Conservation (phyloP, 1,140 invertebrate species). For the Hormaphis cornu region DNA sequence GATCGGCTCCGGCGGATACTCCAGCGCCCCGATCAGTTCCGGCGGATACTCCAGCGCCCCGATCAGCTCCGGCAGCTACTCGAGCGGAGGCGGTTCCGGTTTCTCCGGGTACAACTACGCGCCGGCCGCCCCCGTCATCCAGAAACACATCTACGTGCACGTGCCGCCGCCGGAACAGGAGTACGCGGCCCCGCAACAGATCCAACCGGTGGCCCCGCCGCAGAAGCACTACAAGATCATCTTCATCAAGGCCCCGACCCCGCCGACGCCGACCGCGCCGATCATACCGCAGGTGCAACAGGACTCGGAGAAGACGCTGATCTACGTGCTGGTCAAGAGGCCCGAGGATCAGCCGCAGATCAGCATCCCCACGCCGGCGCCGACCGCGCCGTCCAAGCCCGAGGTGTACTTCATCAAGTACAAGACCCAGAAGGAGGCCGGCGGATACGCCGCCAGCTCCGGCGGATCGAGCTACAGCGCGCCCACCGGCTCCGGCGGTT, state of each 20-base stretch:
- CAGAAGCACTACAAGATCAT: slow-evolving; percentile 83
- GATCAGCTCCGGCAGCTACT: slow-evolving; percentile 42
- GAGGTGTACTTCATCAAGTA: slow-evolving; percentile 82
- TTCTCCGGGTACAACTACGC: slow-evolving; percentile 42
- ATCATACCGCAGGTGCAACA: slow-evolving; percentile 61
- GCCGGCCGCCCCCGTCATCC: slow-evolving; percentile 47
- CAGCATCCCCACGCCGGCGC: slow-evolving; percentile 59
- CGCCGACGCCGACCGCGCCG: slow-evolving; percentile 61
- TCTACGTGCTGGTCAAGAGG: slow-evolving; percentile 78
- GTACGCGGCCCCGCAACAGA: slow-evolving; percentile 48
- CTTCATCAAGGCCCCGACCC: slow-evolving; percentile 77
- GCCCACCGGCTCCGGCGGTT: slow-evolving; percentile 42
- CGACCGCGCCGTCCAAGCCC: slow-evolving; percentile 71
- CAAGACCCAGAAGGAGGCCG: slow-evolving; percentile 60
- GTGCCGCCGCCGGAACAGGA: slow-evolving; percentile 66
- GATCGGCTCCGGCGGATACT: slow-evolving; percentile 41
- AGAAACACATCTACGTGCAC: slow-evolving; percentile 74
- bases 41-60: slow-evolving; percentile 36
- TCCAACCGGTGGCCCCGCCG: slow-evolving; percentile 49
- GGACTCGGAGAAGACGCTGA: slow-evolving; percentile 78
- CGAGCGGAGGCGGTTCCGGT: slow-evolving; percentile 40
- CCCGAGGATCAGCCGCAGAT: slow-evolving; percentile 70
- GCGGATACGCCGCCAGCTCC: slow-evolving; percentile 42
- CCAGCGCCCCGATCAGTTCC: slow-evolving; percentile 40
- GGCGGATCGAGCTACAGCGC: slow-evolving; percentile 41